A percentile compares a stretch with the other conserved stretches of the same genome.
Evolutionary conservation across 2,888 invertebrate genomes (phyloP).

Genomic region (Halocaridina rubra): DNA sequence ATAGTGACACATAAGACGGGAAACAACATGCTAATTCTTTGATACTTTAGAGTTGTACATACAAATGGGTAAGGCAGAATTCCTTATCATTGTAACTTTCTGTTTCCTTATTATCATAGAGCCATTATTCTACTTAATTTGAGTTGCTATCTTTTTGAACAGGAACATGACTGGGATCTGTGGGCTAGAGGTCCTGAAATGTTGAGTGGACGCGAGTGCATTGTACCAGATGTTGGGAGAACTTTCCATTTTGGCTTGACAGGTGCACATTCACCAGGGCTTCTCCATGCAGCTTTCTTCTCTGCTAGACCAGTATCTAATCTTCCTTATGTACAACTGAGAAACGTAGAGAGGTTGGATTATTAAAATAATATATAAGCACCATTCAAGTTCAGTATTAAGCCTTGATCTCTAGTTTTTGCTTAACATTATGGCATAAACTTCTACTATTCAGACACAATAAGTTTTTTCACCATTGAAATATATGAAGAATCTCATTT

Average conservation of each 20-base stretch:
- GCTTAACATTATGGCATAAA: not conserved
- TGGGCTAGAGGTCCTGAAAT: constrained; percentile 20
- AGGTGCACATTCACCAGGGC: constrained; percentile 23
- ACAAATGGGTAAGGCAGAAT: too few relatives aligned
- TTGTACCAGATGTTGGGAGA: constrained; percentile 32
- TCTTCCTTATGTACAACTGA: not conserved
- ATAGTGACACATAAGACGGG: too few relatives aligned
- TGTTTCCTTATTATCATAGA: too few relatives aligned
- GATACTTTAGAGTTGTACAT: too few relatives aligned
- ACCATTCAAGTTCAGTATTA: not conserved
- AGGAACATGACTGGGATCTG: constrained; percentile 49
- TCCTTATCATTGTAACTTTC: too few relatives aligned
- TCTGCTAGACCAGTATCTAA: constrained; percentile 22
- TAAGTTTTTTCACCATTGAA: not conserved
- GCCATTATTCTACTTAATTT: too few relatives aligned
- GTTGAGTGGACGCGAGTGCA: constrained; percentile 33
- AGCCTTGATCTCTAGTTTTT: not conserved
- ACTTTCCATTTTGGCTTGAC: constrained; percentile 40
- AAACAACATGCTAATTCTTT: too few relatives aligned
- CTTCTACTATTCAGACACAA: not conserved
- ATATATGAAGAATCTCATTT: not conserved
- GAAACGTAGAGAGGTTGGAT: constrained; percentile 8
- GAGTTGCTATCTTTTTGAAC: too few relatives aligned
- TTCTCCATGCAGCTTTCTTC: constrained; percentile 35
- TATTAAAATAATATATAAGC: not conserved